Base-by-base conservation (phyloP, 2,888 invertebrate species). In the Bellardia pandia region DNA sequence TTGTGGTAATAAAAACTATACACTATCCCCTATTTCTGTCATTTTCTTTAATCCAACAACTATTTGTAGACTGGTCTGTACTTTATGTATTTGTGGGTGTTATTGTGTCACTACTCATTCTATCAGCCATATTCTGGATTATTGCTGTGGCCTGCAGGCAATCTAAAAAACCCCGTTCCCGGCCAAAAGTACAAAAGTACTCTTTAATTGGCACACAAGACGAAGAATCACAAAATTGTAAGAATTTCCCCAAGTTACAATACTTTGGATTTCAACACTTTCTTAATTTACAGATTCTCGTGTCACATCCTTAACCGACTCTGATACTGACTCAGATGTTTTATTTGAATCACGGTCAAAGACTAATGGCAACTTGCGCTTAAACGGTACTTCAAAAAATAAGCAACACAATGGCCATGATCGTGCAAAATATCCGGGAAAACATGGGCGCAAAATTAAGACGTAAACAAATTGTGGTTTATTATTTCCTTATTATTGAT, bases 11-110 rank as follows among this genome's bases (percentile, higher is more conserved):
- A 30, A 37, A 8, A 51, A 16, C 7, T 33, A 16, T 68, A 53
- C 69, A 66, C 76, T 6, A 68, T 5, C 2, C 37, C 4, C 6
- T 37, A 33, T 3, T 33, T 33, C 33, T 5, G 33, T 2, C 5
- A 37, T 2, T n/a, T 51, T 51, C 2, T 13, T n/a, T n/a, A 51
- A 51, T 45, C 3, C 6, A 51, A 37, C 7, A 37, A 33, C 14
- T 58, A 23, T 23, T 78, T 91, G 8, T 94, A 97, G 97, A 97
- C 92, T 99, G 99, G 99, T 98, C 98, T 90, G 97, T 98, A 90
- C 95, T 99, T 79, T 98, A 98, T 94, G 98, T 98, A 58, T 96
- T 97, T 89, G 96, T 98, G 90, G 96, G 96, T 79, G 94, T 96
- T 75, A 94, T 96, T 90, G 93, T 95, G 62, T 93, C 95, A 85